phyloP scores from a whole-genome alignment of 2,888 invertebrate species.

The Chalcis sispes region DNA sequence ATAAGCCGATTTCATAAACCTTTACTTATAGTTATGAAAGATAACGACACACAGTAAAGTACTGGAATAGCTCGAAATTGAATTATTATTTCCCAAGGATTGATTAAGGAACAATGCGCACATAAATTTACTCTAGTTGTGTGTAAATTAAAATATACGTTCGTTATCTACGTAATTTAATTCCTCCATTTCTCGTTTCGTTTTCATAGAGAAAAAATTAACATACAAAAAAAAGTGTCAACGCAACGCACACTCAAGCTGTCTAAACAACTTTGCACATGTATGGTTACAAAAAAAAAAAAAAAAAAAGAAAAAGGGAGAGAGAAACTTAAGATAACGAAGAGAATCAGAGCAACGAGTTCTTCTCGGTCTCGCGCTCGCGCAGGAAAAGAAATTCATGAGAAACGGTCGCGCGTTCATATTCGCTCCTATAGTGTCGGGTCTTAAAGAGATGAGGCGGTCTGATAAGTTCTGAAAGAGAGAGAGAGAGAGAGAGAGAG shows the following conservation, averaged over 20 bases:
- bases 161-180: no score
- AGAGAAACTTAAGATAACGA: no score
- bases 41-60: not conserved
- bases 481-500: no score
- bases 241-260: constrained; percentile 11
- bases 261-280: not conserved
- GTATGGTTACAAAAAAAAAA: not conserved
- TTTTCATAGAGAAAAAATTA: not conserved
- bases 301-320: no score
- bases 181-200: not conserved
- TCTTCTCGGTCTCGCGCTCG: not conserved
- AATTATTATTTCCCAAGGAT: constrained; percentile 20
- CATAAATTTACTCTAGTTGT: constrained; percentile 25
- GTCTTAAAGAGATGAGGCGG: constrained; percentile 32
- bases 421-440: no score
- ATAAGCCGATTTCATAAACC: constrained; percentile 1
- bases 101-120: constrained; percentile 31
- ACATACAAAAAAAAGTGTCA: constrained; percentile 42
- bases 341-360: constrained; percentile 32
- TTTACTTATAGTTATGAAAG: constrained; percentile 22
- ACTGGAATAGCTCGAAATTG: not conserved
- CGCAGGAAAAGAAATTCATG: constrained; percentile 47
- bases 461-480: constrained; percentile 52
- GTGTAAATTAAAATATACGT: no score
- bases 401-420: constrained; percentile 31